A percentile compares a stretch with the other conserved stretches of the same genome.
Evolutionary conservation across 1,140 invertebrate genomes (phyloP).

Genomic region (Conus betulinus): DNA sequence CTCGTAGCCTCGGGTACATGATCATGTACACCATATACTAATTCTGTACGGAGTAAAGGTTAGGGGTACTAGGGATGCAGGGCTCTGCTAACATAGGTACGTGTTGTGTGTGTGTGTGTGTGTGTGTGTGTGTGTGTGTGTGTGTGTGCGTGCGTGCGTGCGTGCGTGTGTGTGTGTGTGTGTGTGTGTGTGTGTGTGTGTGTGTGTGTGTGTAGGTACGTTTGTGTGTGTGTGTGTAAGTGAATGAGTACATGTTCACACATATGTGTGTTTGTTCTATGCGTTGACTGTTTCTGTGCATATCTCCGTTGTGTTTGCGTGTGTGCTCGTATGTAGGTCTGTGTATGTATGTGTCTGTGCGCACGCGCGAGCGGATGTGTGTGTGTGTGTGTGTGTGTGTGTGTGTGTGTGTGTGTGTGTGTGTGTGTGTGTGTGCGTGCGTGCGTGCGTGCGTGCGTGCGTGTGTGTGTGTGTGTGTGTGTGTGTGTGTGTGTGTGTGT

Average conservation of each 20-base stretch:
- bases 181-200: slow-evolving; percentile 41
- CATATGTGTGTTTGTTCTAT: too few relatives aligned
- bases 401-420: background rate
- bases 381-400: slow-evolving; percentile 30
- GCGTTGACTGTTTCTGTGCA: too few relatives aligned
- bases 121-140: slow-evolving; percentile 20
- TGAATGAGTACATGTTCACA: too few relatives aligned
- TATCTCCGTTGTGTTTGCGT: slow-evolving; percentile 26
- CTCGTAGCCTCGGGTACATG: background rate
- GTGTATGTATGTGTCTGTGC: background rate
- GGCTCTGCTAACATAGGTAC: background rate
- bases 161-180: slow-evolving; percentile 32
- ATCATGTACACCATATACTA: background rate
- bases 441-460: slow-evolving; percentile 35
- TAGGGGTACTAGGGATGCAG: background rate
- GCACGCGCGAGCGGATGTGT: slow-evolving; percentile 25
- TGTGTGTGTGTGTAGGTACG: slow-evolving; percentile 14
- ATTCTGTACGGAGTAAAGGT: background rate
- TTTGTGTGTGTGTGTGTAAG: slow-evolving; percentile 41
- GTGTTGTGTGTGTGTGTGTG: background rate
- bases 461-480: slow-evolving; percentile 38
- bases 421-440: slow-evolving; percentile 38
- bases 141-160: slow-evolving; percentile 7
- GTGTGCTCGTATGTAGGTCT: slow-evolving; percentile 37
- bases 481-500: background rate